Evolutionary conservation across 2,888 invertebrate genomes (phyloP), one percentile per base, ranked within the genome.

Genomic region (Cinara cedri): DNA sequence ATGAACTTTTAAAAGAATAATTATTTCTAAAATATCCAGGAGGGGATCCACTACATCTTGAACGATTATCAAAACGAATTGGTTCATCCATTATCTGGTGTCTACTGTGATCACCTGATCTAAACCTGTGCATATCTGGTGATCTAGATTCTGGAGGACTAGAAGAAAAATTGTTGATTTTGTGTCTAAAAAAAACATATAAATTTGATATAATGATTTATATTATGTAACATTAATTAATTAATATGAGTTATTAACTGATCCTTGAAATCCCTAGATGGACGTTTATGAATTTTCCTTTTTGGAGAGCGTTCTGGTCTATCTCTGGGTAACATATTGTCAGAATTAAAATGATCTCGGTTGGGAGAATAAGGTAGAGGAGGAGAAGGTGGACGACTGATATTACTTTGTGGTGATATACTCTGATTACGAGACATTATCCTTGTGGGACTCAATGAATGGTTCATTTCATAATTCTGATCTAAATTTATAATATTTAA

Each of bases 91-190:
- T 78, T 3, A 26, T 8, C 34, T 49, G 78, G 51, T 60, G 70
- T 62, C 78, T 78, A 51, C 24, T 51, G 14, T 75, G 57, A 78
- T 78, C 78, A 57, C 26, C 13, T 9, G 68, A n/a, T 49, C 78
- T 68, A 51, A 49, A 78, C 11, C 60, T 68, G 49, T 65, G 66
- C 26, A 51, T 70, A 34, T 68, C 68, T 42, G 78, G 78, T 60
- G 78, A 70, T 60, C 70, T 70, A 26, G 78, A 70, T 78, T 78
- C 78, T 60, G 78, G 78, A 24, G 57, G 76, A 21, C 76, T 49
- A 70, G 68, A 70, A 68, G 57, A 44, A 70, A 62, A 78, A 14
- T 46, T 76, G 0, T 66, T 57, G 26, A 76, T 76, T 21, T 66
- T 76, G 19, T 14, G 19, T 46, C 66, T 76, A 68, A 57, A 76